These are phyloP conservation scores for Drosophila leontia DNA, from an alignment of 1,140 invertebrate genomes.

Conservation along the genomic window DNA sequence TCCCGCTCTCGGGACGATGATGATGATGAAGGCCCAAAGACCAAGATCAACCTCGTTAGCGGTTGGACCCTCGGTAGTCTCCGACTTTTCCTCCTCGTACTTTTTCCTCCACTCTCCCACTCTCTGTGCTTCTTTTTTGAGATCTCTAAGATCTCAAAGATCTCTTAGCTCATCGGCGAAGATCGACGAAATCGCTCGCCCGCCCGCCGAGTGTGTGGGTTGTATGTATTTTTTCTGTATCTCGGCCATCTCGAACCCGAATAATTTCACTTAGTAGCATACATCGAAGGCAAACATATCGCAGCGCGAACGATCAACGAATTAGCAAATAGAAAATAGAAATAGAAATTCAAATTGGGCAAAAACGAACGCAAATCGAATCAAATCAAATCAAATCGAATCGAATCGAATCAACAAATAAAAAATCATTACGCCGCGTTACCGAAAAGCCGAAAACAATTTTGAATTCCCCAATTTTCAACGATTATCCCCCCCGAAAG, in stretches of 20 bases:
- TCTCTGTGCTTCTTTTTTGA: not conserved
- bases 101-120: not conserved
- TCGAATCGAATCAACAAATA: slow-evolving; percentile 5
- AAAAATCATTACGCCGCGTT: slow-evolving; percentile 20
- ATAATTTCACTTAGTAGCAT: slow-evolving; percentile 80
- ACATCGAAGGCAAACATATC: slow-evolving; percentile 82
- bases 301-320: slow-evolving; percentile 80
- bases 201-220: slow-evolving; percentile 28
- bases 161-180: slow-evolving; percentile 21
- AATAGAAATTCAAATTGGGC: slow-evolving; percentile 56
- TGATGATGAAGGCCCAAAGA: slow-evolving; percentile 9
- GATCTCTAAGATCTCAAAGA: slow-evolving; percentile 8
- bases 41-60: slow-evolving; percentile 64
- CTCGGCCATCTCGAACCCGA: slow-evolving; percentile 53
- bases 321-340: slow-evolving; percentile 69
- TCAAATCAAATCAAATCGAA: slow-evolving; percentile 24
- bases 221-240: slow-evolving; percentile 25
- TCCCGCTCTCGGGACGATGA: slow-evolving; percentile 12
- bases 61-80: slow-evolving; percentile 31
- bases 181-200: slow-evolving; percentile 23
- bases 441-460: slow-evolving; percentile 34
- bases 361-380: slow-evolving; percentile 18
- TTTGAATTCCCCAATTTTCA: slow-evolving; percentile 33
- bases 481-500: slow-evolving; percentile 40
- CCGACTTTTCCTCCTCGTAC: slow-evolving; percentile 2